Conservation (phyloP, 1,140 invertebrate species). For the Conus ventricosus region DNA sequence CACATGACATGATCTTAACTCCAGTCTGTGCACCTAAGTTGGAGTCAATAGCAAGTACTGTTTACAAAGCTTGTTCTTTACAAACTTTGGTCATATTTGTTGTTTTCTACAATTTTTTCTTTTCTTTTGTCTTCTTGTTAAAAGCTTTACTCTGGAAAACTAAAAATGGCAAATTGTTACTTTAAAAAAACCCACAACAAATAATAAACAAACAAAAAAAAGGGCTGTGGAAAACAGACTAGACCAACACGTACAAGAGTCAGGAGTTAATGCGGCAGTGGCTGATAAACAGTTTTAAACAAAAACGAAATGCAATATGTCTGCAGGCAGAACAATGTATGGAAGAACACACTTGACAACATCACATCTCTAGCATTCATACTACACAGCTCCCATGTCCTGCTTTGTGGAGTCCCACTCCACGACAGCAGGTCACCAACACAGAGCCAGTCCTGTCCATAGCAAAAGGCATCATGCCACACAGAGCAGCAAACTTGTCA, state of each 20-base stretch:
- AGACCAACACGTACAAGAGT: neutral
- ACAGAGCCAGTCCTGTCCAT: neutral
- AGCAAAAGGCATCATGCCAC: neutral
- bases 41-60: too few species aligned
- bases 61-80: too few species aligned
- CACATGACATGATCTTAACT: too few species aligned
- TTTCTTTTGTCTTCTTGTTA: too few species aligned
- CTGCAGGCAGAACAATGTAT: conserved; percentile 16
- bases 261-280: neutral
- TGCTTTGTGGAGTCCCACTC: neutral
- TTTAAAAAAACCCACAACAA: neutral
- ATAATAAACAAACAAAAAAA: neutral
- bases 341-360: conserved; percentile 5
- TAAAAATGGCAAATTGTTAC: too few species aligned
- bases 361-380: neutral
- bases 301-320: neutral
- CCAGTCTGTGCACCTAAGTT: too few species aligned
- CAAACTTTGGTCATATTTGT: too few species aligned
- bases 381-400: too few species aligned
- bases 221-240: neutral
- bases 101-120: too few species aligned
- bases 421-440: neutral
- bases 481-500: neutral
- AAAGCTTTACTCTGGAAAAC: too few species aligned
- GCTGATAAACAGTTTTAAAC: neutral